These are phyloP conservation scores for Ptilorrhoa leucosticta DNA, from an alignment of 2,113 vertebrate genomes.

Conservation along the genomic window DNA sequence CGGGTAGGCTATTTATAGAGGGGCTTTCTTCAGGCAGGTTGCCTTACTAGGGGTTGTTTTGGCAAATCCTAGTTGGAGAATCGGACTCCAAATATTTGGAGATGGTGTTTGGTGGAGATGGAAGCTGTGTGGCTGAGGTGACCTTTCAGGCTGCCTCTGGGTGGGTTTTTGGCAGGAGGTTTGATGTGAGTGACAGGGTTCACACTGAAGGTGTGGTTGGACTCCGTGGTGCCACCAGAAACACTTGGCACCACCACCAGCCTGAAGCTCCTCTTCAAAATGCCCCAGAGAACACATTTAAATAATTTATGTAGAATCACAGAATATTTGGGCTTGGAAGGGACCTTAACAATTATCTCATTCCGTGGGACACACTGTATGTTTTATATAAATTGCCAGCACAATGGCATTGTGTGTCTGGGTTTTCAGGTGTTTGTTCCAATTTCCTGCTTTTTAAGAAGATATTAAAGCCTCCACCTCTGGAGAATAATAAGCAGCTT, in stretches of 20 bases:
- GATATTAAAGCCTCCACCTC: not conserved
- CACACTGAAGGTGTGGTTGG: not conserved
- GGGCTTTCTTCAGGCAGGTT: not conserved
- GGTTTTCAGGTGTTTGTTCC: not conserved
- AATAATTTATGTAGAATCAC: not conserved
- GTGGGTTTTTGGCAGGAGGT: not conserved
- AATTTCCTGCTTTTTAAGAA: not conserved
- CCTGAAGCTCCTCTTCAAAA: not conserved
- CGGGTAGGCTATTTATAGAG: not conserved
- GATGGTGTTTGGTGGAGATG: not conserved
- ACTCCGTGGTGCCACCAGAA: not conserved
- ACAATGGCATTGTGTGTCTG: accelerated
- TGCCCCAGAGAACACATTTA: not conserved
- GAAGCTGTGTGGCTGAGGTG: not conserved
- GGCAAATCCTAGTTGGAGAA: not conserved
- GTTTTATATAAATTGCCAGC: accelerated
- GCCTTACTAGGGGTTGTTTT: not conserved
- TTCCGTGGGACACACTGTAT: not conserved
- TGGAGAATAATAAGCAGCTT: not conserved
- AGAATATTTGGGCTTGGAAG: not conserved
- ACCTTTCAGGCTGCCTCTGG: not conserved
- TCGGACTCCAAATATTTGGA: not conserved
- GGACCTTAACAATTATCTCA: not conserved
- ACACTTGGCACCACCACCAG: not conserved
- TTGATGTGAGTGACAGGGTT: not conserved